Evolutionary conservation across 37 sponge, comb jelly and placozoan species (phyloP), one percentile per base, ranked within the genome.

Genomic region (Oopsacas minuta): DNA sequence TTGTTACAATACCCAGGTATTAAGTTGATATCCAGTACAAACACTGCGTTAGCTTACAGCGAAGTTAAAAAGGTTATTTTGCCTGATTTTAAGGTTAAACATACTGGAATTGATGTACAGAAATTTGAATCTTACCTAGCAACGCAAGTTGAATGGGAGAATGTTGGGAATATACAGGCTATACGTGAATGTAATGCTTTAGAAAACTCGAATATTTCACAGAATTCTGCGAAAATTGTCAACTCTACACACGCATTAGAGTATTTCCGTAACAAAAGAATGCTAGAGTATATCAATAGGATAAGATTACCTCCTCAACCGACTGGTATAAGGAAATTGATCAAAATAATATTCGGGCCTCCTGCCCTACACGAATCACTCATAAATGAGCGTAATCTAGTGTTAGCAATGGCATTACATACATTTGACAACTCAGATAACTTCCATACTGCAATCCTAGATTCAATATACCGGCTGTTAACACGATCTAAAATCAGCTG

Each of bases 381-480:
- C 23, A 90, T 83, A 0, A 23, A 61, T 1, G 96, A 95, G 85
- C 38, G 89, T 20, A 83, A 90, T 35, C 86, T 93, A 0, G 85
- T 95, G 12, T 84, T 93, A 15, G 88, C 88, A 0, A 87, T 93
- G 23, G 88, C 93, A 0, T 39, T 81, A 23, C 85, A 83, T 38
- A 37, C 85, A 20, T 82, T 93, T 28, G 90, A 88, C 81, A 89
- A 90, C 84, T 82, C 37, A 36, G 87, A 93, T 30, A 39, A 53
- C 0, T 39, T 92, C 0, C 96, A 96, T 61, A 84, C 86, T 22
- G 38, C 86, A 8, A 84, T 86, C 1, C 75, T 96, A 23, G 87
- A 88, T 36, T 92, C 94, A 1, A 90, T 94, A 39, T 92, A 94
- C 83, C 52, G 53, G 25, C 88, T 86, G 28, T 83, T 94, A 36